These are phyloP conservation scores for Spialia ferax DNA, from an alignment of 2,888 invertebrate genomes.

Conservation along the genomic window DNA sequence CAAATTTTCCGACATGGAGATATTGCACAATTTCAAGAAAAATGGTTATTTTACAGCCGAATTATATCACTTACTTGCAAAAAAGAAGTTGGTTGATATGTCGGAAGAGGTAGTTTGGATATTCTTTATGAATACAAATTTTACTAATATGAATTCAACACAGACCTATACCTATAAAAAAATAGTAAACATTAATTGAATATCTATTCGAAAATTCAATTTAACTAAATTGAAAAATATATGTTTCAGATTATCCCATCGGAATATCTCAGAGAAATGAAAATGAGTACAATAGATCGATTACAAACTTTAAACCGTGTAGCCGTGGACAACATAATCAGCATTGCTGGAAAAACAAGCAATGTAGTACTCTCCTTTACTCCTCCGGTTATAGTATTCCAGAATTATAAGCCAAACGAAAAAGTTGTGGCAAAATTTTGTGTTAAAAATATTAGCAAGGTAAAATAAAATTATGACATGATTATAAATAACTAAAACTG, in stretches of 20 bases:
- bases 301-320: constrained; percentile 65
- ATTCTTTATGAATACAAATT: too few relatives aligned
- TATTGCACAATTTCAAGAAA: constrained; percentile 73
- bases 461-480: constrained; percentile 51
- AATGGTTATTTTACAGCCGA: constrained; percentile 79
- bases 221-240: not conserved
- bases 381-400: constrained; percentile 87
- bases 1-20: constrained; percentile 62
- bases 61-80: constrained; percentile 71
- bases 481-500: not conserved
- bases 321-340: constrained; percentile 65
- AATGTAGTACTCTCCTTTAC: constrained; percentile 66
- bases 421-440: constrained; percentile 80
- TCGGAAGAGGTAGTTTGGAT: constrained; percentile 62
- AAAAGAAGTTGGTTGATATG: constrained; percentile 62
- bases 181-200: too few relatives aligned
- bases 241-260: constrained; percentile 70
- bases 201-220: too few relatives aligned
- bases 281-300: constrained; percentile 66
- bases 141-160: too few relatives aligned
- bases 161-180: too few relatives aligned
- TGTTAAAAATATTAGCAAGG: constrained; percentile 86
- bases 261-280: constrained; percentile 73
- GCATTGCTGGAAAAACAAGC: constrained; percentile 51
- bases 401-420: constrained; percentile 85